These are phyloP conservation scores for Drosophila helvetica DNA, from an alignment of 2,888 invertebrate genomes.

Conservation along the genomic window DNA sequence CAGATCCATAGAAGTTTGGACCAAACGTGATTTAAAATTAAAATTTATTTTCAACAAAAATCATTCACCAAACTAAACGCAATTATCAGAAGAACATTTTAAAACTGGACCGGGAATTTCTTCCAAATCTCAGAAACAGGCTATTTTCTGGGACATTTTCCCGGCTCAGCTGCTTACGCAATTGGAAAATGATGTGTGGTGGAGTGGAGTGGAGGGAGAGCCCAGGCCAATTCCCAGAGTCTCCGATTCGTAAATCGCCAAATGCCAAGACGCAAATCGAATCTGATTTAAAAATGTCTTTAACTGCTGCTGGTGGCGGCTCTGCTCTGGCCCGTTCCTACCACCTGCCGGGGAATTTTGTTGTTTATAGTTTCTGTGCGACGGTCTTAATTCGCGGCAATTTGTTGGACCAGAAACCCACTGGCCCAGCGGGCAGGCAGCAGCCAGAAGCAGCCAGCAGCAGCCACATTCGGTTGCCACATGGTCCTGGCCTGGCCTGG, in stretches of 20 bases:
- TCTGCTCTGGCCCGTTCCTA: conserved; percentile 22
- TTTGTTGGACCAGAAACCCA: conserved; percentile 56
- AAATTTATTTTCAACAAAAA: not conserved
- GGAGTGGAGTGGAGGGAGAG: not conserved
- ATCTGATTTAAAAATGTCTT: conserved; percentile 56
- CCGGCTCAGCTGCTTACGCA: conserved; percentile 51
- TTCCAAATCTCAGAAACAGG: not conserved
- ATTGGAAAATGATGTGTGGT: conserved; percentile 36
- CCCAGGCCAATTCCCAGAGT: conserved; percentile 50
- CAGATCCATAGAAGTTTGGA: not conserved
- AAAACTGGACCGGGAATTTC: not conserved
- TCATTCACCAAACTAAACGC: not conserved
- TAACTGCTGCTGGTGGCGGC: conserved; percentile 38
- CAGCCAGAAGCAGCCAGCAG: conserved; percentile 11
- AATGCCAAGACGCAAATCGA: conserved; percentile 59
- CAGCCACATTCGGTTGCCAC: conserved; percentile 22
- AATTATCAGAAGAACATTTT: not conserved
- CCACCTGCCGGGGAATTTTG: conserved; percentile 65
- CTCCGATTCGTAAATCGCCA: conserved; percentile 36
- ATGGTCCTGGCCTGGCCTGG: conserved; percentile 5
- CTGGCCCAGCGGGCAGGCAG: conserved; percentile 19
- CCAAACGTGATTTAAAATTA: not conserved
- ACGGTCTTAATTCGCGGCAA: conserved; percentile 66
- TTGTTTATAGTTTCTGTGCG: conserved; percentile 36
- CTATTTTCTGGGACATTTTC: conserved; percentile 14